Evolutionary conservation across 2,113 vertebrate species (phyloP), one percentile per base, ranked within the genome.

Genomic region (Callospermophilus lateralis): DNA sequence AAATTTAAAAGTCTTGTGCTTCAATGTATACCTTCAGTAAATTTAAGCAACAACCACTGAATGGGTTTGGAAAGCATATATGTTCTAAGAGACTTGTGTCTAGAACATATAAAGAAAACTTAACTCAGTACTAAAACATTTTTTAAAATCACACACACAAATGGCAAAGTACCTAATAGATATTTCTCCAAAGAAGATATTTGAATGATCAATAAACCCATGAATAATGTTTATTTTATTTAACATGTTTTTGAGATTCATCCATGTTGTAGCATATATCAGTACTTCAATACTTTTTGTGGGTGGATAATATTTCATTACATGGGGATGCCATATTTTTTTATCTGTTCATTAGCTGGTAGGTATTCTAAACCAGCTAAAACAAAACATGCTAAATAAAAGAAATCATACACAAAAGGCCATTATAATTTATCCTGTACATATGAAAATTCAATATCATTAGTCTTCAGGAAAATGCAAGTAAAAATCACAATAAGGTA

Each of bases 1-100:
- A 94, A 95, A 95, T 91, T n/a, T 65, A 84, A 65, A 80, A 85
- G 22, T 20, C 72, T 79, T 84, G 11, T 78, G 39, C 30, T 72
- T 92, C 63, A 93, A 42, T 48, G 37, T 24, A 58, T 26, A 77
- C 53, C 30, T 85, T 89, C 32, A 89, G 65, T 78, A 79, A 34
- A 79, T 3, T 24, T 17, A 89, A 32, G 32, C 51, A 51, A 83
- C 5, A 68, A 63, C 24, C n/a, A 89, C 6, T 24, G 17, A 94
- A 77, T 92, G 13, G 24, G 42, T 42, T 81, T 77, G 19, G 28
- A 89, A 86, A 86, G 51, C 10, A 65, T 90, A 55, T 32, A 42
- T 30, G 32, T 67, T 74, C 63, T 55, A 83, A 72, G 26, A 63
- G 2, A 58, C 12, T 90, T 92, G 26, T 42, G 55, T 70, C n/a